Conservation (phyloP, 2,113 vertebrate species). For the Haliaeetus leucogaster region DNA sequence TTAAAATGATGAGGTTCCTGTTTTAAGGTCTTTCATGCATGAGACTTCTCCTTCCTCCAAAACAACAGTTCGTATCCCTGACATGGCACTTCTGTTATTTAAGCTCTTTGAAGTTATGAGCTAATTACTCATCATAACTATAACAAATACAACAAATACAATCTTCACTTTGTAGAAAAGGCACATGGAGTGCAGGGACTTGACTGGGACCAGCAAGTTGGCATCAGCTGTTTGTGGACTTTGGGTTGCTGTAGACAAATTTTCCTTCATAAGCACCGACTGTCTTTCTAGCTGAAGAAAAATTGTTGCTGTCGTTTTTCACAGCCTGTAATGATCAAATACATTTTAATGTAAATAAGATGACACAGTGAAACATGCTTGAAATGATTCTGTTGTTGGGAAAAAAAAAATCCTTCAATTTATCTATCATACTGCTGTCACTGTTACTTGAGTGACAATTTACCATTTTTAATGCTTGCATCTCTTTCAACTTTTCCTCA, state of each 20-base stretch:
- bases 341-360: neutral
- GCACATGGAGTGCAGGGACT: neutral
- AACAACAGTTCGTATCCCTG: neutral
- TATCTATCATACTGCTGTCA: neutral
- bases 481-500: neutral
- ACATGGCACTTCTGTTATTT: neutral
- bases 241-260: neutral
- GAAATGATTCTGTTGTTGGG: neutral
- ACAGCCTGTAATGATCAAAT: neutral
- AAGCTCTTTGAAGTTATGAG: neutral
- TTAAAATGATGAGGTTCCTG: neutral
- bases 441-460: neutral
- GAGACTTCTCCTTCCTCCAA: neutral
- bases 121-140: neutral
- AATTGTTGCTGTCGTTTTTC: neutral
- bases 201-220: neutral
- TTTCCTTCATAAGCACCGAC: neutral
- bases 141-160: neutral
- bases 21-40: neutral
- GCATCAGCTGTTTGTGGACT: neutral
- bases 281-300: neutral
- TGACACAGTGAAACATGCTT: neutral
- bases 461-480: neutral
- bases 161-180: neutral
- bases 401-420: neutral